Percentiles rank a stretch among this genome's conserved stretches.
These are phyloP conservation scores for Pseudomugil tenellus DNA, from an alignment of 2,797 vertebrate species.

Conservation along the genomic window DNA sequence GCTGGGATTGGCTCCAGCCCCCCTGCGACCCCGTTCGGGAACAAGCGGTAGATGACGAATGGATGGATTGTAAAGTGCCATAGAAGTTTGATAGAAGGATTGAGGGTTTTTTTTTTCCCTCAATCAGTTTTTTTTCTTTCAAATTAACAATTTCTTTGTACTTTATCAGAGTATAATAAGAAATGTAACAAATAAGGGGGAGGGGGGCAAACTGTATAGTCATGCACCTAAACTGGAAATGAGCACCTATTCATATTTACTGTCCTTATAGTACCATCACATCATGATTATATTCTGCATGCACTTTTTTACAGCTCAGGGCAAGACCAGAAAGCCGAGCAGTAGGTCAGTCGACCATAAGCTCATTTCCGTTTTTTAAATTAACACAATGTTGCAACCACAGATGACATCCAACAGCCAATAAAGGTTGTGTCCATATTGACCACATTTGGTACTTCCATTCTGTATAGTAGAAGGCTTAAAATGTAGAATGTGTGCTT, in stretches of 20 bases:
- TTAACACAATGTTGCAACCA: constrained; percentile 21
- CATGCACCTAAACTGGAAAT: constrained; percentile 17
- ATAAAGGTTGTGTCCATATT: not conserved
- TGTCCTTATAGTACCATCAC: constrained; percentile 39
- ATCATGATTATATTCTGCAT: no score
- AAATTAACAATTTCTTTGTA: constrained; percentile 46
- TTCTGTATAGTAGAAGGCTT: not conserved
- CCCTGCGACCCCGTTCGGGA: no score
- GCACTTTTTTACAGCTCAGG: constrained; percentile 22
- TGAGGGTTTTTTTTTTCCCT: constrained; percentile 25
- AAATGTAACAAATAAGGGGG: constrained; percentile 62
- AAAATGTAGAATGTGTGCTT: not conserved
- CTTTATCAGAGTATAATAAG: constrained; percentile 55
- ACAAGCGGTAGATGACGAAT: no score
- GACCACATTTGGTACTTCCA: not conserved
- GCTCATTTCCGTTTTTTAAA: constrained; percentile 15
- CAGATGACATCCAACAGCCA: not conserved
- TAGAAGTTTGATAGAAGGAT: constrained; percentile 49
- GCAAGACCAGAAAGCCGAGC: constrained; percentile 21
- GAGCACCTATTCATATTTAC: constrained; percentile 44
- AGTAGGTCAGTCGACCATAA: constrained; percentile 11
- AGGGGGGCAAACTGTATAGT: constrained; percentile 8
- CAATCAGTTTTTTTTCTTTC: constrained; percentile 44
- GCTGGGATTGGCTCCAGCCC: no score
- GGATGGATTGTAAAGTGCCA: constrained; percentile 67